These are phyloP conservation scores for Macropis europaea DNA, from an alignment of 2,888 invertebrate species.

Conservation along the genomic window DNA sequence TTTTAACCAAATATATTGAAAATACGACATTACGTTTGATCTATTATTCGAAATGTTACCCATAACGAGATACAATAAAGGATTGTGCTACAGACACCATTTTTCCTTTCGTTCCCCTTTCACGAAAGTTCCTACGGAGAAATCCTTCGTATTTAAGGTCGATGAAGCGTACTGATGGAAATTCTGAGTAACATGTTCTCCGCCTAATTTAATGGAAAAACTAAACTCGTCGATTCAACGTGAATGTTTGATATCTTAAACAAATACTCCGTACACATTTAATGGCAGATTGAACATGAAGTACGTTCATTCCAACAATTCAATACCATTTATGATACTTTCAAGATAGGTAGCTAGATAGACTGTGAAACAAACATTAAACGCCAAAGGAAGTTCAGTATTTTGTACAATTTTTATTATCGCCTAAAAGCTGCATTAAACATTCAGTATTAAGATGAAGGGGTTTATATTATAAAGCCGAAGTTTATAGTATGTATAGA, in stretches of 20 bases:
- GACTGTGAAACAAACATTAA: too few relatives aligned
- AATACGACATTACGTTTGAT: background rate
- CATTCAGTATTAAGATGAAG: too few relatives aligned
- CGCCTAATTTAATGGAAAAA: slow-evolving; percentile 35
- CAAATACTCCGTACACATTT: slow-evolving; percentile 27
- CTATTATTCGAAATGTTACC: background rate
- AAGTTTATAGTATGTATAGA: too few relatives aligned
- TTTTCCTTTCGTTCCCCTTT: slow-evolving; percentile 6
- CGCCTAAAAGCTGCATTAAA: too few relatives aligned
- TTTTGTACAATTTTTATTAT: too few relatives aligned
- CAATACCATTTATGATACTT: too few relatives aligned
- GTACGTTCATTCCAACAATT: background rate
- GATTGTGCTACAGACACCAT: background rate
- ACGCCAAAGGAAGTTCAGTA: too few relatives aligned
- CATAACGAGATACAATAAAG: slow-evolving; percentile 4
- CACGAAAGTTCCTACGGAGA: background rate
- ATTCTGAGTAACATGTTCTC: slow-evolving; percentile 24
- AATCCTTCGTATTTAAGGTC: slow-evolving; percentile 27
- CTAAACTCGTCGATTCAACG: slow-evolving; percentile 42
- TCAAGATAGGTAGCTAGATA: too few relatives aligned
- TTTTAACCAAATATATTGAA: background rate
- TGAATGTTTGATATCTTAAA: slow-evolving; percentile 16
- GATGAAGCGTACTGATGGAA: slow-evolving; percentile 46
- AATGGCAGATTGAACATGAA: slow-evolving; percentile 13
- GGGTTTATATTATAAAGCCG: too few relatives aligned